Evolutionary conservation across 2,888 invertebrate species (phyloP), one percentile per base, ranked within the genome.

Genomic region (Elmis aenea): DNA sequence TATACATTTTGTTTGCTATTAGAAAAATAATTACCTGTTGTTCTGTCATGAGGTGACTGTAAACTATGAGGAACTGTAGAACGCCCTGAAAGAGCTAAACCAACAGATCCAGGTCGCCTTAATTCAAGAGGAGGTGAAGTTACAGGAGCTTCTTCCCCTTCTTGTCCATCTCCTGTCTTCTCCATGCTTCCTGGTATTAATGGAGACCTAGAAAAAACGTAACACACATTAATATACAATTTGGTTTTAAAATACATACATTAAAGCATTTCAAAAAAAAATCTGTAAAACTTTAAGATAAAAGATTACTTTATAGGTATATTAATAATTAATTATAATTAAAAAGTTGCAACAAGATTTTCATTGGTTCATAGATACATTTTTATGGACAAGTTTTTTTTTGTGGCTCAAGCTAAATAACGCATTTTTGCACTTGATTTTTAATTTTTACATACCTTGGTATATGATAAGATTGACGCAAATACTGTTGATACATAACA

Each of bases 31-130:
- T 6, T 67, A 74, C 80, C 77, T 50, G 79, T 76, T 45, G 79
- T 71, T 54, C 85, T 72, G 64, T 85, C 81, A 50, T 78, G 76
- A 23, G 82, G 82, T 58, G 81, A 81, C 64, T 81, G 81, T 51
- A 80, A 71, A 50, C 79, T 78, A 40, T 75, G 83, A 45, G 79
- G 83, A 55, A 78, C 83, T 25, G 74, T 77, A 53, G 70, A 70
- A 49, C 81, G 71, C 23, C 71, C 71, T 13, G 61, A 57, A 23
- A 62, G 49, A 21, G 58, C 59, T 26, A 62, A 46, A 0, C 74
- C 75, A 39, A 73, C 74, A 37, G 73, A 72, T 14, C 72, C 70
- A 1, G 75, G 73, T 22, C 79, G 67, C 28, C 85, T 75, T 55
- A 85, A 64, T 67, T 86, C 86, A 54, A 85, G 66, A 15, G 86